Conservation (phyloP, 2,113 vertebrate genomes). For the Peromyscus polionotus region DNA sequence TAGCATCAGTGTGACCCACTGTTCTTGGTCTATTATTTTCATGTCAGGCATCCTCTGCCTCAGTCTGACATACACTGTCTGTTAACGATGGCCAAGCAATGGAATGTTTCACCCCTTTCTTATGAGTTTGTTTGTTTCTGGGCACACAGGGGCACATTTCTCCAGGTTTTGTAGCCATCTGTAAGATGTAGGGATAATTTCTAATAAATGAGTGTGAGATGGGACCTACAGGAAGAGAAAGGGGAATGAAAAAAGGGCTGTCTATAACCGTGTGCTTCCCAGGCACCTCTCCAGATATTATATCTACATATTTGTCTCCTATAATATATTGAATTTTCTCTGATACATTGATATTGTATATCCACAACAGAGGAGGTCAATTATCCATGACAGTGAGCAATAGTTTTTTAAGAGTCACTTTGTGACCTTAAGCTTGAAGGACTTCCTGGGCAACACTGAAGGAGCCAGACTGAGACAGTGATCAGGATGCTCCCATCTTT, state of each 20-base stretch:
- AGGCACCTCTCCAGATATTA: not conserved
- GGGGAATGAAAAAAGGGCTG: not conserved
- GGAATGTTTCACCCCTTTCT: not conserved
- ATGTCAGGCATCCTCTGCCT: not conserved
- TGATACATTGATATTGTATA: not conserved
- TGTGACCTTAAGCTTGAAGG: not conserved
- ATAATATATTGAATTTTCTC: not conserved
- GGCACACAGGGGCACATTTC: not conserved
- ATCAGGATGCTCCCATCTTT: not conserved
- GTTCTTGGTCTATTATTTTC: no score
- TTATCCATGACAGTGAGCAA: not conserved
- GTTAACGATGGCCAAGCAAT: not conserved
- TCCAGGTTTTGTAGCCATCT: not conserved
- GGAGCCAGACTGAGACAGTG: not conserved
- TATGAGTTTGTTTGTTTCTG: not conserved
- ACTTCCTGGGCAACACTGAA: not conserved
- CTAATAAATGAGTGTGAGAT: not conserved
- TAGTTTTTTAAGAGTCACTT: not conserved
- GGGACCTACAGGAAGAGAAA: not conserved
- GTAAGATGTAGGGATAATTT: not conserved
- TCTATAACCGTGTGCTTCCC: not conserved
- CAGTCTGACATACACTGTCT: not conserved
- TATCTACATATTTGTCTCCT: not conserved
- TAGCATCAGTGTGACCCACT: not conserved
- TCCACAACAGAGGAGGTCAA: not conserved